These are phyloP conservation scores for Danio aesculapii DNA, from an alignment of 2,797 vertebrate species.

Conservation along the genomic window DNA sequence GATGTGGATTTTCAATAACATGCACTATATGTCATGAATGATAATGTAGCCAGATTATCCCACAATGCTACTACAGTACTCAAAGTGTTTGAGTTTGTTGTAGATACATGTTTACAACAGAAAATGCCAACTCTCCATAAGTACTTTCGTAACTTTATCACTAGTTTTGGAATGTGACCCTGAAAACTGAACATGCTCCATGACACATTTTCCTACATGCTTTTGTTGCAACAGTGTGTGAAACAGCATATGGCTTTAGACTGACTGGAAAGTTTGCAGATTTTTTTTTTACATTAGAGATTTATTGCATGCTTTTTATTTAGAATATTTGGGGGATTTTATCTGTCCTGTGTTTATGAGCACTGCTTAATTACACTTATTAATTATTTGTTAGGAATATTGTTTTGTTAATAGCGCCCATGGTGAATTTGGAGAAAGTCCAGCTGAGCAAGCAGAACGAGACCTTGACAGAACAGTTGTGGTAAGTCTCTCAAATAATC, in stretches of 20 bases:
- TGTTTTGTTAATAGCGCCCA: background rate
- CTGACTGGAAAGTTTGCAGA: background rate
- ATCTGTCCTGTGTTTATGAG: background rate
- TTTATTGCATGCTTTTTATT: background rate
- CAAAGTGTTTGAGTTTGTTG: too few relatives aligned
- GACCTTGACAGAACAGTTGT: background rate
- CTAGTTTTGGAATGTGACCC: constrained; percentile 6
- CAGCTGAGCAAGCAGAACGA: constrained; percentile 22
- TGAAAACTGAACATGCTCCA: background rate
- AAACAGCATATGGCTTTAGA: constrained; percentile 38
- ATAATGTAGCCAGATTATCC: too few relatives aligned
- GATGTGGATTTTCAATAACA: too few relatives aligned
- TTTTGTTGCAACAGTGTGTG: constrained; percentile 12
- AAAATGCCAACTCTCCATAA: background rate
- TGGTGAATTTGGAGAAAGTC: constrained; percentile 37
- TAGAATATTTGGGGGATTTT: background rate
- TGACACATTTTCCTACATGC: constrained; percentile 9
- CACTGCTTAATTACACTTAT: background rate
- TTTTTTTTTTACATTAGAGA: background rate
- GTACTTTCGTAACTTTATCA: constrained; percentile 11
- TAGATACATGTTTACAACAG: too few relatives aligned
- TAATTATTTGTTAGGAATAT: background rate
- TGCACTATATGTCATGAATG: too few relatives aligned
- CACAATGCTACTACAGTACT: too few relatives aligned
- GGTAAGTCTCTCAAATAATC: constrained; percentile 40